These are phyloP conservation scores for Myotis brandtii DNA, from an alignment of 2,113 vertebrate genomes.

Conservation along the genomic window DNA sequence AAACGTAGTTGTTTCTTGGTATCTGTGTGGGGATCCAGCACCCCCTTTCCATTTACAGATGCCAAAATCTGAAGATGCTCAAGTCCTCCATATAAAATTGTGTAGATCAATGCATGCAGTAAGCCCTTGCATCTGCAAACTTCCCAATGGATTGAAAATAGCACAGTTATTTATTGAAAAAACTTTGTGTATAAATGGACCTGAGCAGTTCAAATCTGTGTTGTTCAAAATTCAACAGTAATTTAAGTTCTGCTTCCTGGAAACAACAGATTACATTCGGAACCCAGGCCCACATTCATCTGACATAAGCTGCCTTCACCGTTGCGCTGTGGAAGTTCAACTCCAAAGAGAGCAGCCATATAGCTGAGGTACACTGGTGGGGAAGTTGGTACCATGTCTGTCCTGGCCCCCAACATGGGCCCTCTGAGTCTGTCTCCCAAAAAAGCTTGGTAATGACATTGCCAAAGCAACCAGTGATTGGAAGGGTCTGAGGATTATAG, in stretches of 20 bases:
- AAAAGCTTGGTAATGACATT: neutral
- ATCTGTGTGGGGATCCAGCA: neutral
- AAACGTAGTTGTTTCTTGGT: neutral
- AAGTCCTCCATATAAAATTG: no score
- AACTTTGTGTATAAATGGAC: neutral
- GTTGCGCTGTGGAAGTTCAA: no score
- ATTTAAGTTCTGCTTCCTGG: neutral
- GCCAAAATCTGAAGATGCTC: neutral
- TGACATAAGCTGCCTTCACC: neutral
- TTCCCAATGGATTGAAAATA: neutral
- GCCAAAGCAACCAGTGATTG: neutral
- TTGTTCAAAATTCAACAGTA: neutral
- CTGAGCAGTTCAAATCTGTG: neutral
- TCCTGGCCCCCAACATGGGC: neutral
- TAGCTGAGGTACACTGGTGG: neutral
- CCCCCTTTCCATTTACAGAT: neutral
- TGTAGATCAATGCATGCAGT: neutral
- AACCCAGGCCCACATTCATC: neutral
- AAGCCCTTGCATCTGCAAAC: neutral
- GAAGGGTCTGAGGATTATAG: neutral
- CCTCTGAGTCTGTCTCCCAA: neutral
- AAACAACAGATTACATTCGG: neutral
- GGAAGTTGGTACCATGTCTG: neutral
- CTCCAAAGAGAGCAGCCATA: neutral
- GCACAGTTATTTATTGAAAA: neutral